phyloP scores from a whole-genome alignment of 2,113 vertebrate genomes.

The Paramisgurnus dabryanus region DNA sequence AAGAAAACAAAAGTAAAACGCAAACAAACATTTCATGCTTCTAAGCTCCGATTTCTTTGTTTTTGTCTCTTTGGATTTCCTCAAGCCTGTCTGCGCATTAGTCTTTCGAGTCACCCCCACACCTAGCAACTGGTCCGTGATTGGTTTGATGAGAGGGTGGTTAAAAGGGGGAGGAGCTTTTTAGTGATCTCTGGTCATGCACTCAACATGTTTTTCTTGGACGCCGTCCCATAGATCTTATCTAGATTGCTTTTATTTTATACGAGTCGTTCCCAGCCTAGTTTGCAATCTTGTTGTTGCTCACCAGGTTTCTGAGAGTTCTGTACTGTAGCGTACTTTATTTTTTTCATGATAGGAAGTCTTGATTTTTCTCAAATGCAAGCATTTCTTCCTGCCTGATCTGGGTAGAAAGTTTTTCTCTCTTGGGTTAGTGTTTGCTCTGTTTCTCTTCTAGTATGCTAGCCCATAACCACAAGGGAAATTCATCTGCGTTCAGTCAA shows the following conservation, averaged over 20 bases:
- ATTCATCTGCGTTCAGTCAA: conserved; percentile 23
- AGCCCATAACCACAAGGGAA: conserved; percentile 21
- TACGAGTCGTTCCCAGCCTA: not conserved
- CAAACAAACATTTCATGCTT: conserved; percentile 6
- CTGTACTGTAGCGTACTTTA: not conserved
- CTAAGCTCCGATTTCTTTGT: conserved; percentile 29
- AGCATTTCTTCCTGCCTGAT: conserved; percentile 32
- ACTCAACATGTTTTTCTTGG: conserved; percentile 67
- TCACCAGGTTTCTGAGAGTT: no score
- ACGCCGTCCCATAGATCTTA: conserved; percentile 55
- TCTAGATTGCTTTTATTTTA: not conserved
- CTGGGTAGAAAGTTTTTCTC: not conserved
- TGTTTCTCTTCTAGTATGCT: not conserved
- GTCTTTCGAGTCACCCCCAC: conserved; percentile 59
- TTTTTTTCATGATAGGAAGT: conserved; percentile 3
- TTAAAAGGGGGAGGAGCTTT: conserved; percentile 54
- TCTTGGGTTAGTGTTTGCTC: not conserved
- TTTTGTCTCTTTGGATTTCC: conserved; percentile 38
- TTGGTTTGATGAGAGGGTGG: conserved; percentile 67
- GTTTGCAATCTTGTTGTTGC: not conserved
- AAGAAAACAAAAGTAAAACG: not conserved
- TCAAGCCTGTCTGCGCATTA: conserved; percentile 62
- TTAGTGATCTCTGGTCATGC: conserved; percentile 56
- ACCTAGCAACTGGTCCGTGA: conserved; percentile 76
- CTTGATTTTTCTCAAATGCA: conserved; percentile 31